These are phyloP conservation scores for Meteorus sp. DNA, from an alignment of 1,140 invertebrate species.

Conservation along the genomic window DNA sequence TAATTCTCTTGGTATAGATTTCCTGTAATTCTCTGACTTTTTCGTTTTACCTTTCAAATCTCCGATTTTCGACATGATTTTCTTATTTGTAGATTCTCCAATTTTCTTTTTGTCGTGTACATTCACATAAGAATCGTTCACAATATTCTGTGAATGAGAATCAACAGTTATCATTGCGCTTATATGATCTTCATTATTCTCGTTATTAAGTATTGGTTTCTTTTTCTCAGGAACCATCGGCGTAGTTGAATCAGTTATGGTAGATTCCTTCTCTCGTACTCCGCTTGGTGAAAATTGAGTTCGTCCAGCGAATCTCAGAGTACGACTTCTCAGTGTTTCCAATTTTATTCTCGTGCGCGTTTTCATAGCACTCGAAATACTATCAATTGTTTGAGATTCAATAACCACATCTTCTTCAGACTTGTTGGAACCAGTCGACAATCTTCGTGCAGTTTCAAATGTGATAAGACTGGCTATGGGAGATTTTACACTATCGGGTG, in stretches of 20 bases:
- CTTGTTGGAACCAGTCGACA: slow-evolving; percentile 37
- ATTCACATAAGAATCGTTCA: slow-evolving; percentile 37
- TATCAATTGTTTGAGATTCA: slow-evolving; percentile 30
- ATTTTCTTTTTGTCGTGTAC: slow-evolving; percentile 3
- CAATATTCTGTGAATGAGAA: slow-evolving; percentile 26
- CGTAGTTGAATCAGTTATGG: background rate
- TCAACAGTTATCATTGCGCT: slow-evolving; percentile 16
- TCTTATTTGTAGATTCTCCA: slow-evolving; percentile 1
- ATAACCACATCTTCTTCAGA: slow-evolving; percentile 44
- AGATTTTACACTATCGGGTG: slow-evolving; percentile 27
- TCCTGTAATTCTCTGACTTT: slow-evolving; percentile 21
- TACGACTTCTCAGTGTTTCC: slow-evolving; percentile 26
- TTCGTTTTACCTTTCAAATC: slow-evolving; percentile 6
- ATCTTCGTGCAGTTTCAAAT: slow-evolving; percentile 22
- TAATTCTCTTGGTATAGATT: slow-evolving; percentile 36
- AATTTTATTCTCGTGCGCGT: slow-evolving; percentile 33
- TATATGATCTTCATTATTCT: background rate
- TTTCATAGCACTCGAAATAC: slow-evolving; percentile 16
- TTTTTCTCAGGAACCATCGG: background rate
- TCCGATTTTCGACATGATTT: background rate
- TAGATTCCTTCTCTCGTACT: background rate
- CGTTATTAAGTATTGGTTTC: background rate
- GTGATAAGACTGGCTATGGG: slow-evolving; percentile 34
- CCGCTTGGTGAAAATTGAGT: slow-evolving; percentile 16
- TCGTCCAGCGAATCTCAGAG: slow-evolving; percentile 1